phyloP scores from a whole-genome alignment of 2,888 invertebrate species.

The Zygothrica quintamaculata region DNA sequence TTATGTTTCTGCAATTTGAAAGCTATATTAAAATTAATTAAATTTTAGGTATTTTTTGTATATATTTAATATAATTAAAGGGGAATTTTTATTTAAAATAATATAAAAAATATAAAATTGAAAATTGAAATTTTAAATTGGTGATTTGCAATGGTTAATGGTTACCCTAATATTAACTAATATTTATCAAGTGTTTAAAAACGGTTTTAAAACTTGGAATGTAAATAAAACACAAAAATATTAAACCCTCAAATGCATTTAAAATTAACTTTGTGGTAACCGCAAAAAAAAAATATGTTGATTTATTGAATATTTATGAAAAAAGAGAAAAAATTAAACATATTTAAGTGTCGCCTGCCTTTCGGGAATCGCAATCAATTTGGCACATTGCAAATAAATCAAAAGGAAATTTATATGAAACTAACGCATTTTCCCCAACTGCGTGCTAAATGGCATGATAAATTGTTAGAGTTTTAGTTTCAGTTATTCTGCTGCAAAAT shows the following conservation, averaged over 20 bases:
- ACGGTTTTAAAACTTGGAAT: neutral
- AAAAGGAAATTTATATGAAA: conserved; percentile 40
- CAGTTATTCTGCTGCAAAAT: conserved; percentile 21
- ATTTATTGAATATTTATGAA: conserved; percentile 52
- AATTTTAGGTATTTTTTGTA: too few relatives aligned
- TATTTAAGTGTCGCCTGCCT: conserved; percentile 31
- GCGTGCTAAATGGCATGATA: conserved; percentile 66
- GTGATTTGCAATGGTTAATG: too few relatives aligned
- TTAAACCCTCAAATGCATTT: conserved; percentile 26
- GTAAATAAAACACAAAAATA: conserved; percentile 1
- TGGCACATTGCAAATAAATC: conserved; percentile 52
- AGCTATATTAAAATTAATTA: too few relatives aligned
- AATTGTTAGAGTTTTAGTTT: conserved; percentile 45
- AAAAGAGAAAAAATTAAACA: too few relatives aligned
- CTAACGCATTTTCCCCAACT: conserved; percentile 13
- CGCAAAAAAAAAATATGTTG: conserved; percentile 23
- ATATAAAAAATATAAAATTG: too few relatives aligned
- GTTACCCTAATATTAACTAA: too few relatives aligned
- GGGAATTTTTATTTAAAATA: too few relatives aligned
- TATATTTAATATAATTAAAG: too few relatives aligned
- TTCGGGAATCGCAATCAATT: conserved; percentile 56
- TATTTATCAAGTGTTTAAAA: too few relatives aligned
- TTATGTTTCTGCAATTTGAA: too few relatives aligned
- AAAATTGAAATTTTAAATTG: too few relatives aligned
- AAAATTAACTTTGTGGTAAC: conserved; percentile 21